phyloP scores from a whole-genome alignment of 2,888 invertebrate species.

The Molorchus minor region DNA sequence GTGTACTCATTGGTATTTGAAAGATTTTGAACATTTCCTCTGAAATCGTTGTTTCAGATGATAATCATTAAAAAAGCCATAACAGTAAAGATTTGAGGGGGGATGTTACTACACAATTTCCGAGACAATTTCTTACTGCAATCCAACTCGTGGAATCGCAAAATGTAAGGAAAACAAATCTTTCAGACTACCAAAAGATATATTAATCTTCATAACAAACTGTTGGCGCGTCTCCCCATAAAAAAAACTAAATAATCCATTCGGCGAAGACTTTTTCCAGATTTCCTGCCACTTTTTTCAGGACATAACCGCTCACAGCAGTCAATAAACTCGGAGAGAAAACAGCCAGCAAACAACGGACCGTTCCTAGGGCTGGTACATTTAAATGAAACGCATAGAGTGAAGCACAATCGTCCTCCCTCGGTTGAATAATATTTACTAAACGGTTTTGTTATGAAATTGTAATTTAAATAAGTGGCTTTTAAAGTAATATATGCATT shows the following conservation, averaged over 20 bases:
- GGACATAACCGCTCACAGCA: not conserved
- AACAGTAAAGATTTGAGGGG: too few relatives aligned
- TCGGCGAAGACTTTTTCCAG: not conserved
- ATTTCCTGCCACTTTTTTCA: not conserved
- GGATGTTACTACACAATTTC: too few relatives aligned
- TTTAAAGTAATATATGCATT: conserved; percentile 20
- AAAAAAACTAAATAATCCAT: not conserved
- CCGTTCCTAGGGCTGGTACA: conserved; percentile 6
- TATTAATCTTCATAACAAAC: not conserved
- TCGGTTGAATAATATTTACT: conserved; percentile 13
- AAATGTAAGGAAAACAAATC: too few relatives aligned
- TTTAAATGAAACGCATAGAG: conserved; percentile 5
- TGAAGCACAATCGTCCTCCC: conserved; percentile 7
- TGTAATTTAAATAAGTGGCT: conserved; percentile 22
- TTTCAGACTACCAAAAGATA: not conserved
- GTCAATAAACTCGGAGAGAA: not conserved
- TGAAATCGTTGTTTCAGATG: too few relatives aligned
- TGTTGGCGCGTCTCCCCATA: not conserved
- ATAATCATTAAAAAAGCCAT: too few relatives aligned
- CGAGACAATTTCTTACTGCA: too few relatives aligned
- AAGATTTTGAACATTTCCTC: too few relatives aligned
- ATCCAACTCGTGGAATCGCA: too few relatives aligned
- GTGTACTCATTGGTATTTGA: too few relatives aligned
- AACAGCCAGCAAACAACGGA: not conserved
- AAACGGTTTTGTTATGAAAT: conserved; percentile 18